These are phyloP conservation scores for Menura novaehollandiae DNA, from an alignment of 2,113 vertebrate species.

Conservation along the genomic window DNA sequence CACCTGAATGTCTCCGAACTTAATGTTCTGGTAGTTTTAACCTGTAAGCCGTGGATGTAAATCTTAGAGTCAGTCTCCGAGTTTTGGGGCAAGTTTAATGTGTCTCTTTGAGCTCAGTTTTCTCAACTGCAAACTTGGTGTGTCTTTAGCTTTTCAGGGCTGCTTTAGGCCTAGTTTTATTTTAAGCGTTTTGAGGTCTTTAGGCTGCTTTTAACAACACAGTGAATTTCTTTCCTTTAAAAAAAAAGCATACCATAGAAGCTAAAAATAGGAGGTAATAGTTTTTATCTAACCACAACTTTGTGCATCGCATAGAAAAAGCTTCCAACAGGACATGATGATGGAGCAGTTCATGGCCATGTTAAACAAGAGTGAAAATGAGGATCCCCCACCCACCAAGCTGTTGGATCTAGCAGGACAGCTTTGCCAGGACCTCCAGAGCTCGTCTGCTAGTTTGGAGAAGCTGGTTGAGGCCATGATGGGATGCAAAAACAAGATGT, in stretches of 20 bases:
- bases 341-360: constrained; percentile 66
- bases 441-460: not conserved
- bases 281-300: constrained; percentile 29
- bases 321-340: not conserved
- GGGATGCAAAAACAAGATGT: constrained; percentile 19
- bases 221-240: not conserved
- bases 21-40: not conserved
- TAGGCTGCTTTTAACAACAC: not conserved
- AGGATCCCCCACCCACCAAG: not conserved
- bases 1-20: not conserved
- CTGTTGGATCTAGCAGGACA: constrained; percentile 28
- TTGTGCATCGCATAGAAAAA: not conserved
- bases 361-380: constrained; percentile 23
- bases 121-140: not conserved
- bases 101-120: not conserved
- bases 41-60: not conserved
- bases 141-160: not conserved
- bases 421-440: constrained; percentile 39
- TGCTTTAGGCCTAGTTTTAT: not conserved
- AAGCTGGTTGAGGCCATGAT: constrained; percentile 42
- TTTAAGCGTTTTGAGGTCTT: not conserved
- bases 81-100: not conserved
- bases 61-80: not conserved
- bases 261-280: not conserved
- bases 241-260: not conserved